These are phyloP conservation scores for Camelus dromedarius DNA, from an alignment of 2,113 vertebrate genomes.

Conservation along the genomic window DNA sequence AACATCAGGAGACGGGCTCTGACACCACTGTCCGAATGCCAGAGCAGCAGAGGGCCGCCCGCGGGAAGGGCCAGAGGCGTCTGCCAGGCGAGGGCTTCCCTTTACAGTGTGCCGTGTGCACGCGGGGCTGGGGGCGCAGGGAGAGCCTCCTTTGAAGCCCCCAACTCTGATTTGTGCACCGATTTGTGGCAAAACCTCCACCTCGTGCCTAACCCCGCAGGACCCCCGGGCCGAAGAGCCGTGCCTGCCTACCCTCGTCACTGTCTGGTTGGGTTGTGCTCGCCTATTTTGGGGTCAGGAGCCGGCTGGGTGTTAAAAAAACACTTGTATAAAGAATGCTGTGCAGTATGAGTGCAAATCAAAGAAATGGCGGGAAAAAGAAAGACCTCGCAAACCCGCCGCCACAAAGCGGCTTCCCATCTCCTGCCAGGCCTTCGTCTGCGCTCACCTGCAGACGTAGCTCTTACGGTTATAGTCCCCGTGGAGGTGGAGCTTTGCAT, in stretches of 20 bases:
- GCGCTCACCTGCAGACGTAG: slow-evolving; percentile 53
- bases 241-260: neutral
- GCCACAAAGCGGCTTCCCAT: neutral
- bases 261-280: neutral
- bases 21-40: no score
- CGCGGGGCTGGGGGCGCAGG: neutral
- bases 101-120: fast-evolving
- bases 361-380: neutral
- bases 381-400: neutral
- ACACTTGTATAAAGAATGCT: neutral
- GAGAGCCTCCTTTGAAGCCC: neutral
- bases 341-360: slow-evolving; percentile 47
- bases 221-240: neutral
- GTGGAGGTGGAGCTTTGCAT: slow-evolving; percentile 35
- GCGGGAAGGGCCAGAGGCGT: neutral
- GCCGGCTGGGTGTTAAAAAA: neutral
- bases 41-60: neutral
- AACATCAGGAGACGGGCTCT: neutral
- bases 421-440: slow-evolving; percentile 13
- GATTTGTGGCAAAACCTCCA: neutral
- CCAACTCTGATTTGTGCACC: neutral
- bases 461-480: slow-evolving; percentile 33
- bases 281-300: slow-evolving; percentile 55
- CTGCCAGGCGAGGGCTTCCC: neutral
- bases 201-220: neutral